Base-by-base conservation (phyloP, 2,888 invertebrate genomes). In the Patella depressa region DNA sequence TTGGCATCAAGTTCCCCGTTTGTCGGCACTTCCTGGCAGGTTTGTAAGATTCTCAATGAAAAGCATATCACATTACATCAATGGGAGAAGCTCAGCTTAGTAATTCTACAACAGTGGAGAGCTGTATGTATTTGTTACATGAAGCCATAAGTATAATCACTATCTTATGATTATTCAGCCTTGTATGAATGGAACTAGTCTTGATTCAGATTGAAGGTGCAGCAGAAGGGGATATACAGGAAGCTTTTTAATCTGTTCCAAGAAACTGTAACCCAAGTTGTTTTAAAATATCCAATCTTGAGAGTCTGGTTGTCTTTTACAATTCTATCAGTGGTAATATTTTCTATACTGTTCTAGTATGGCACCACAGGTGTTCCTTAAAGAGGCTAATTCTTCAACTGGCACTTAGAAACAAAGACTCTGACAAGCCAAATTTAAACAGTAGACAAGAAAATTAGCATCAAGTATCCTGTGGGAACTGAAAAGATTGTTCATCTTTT, bases 21-120 rank as follows among this genome's bases (percentile, higher is more conserved):
- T 24, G 65, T 65, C 65, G 24, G 65, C 65, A 65, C 65, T 65
- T 65, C 65, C 65, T 65, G 65, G 65, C 65, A 65, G 65, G 65
- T 65, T 65, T 65, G 65, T 65, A 65, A 65, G 24, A 65, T 65
- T 65, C 65, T 65, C 65, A 65, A 65, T 65, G 65, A 65, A 65
- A 65, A 65, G 19, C 19, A 24, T 65, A 65, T 65, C 65, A 65
- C 65, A 24, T 65, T 65, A 65, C 65, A 65, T 65, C 19, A 65
- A 65, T 65, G 65, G 65, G 24, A 65, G 19, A 65, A 65, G 24
- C 65, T 65, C 24, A 24, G 65, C 65, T 65, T 15, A 65, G 19
- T 11, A 19, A 24, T 65, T 65, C 19, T 65, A 19, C n/a, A 65
- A 65, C 24, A 65, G 65, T 65, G 24, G 14, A 65, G 14, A 65